These are phyloP conservation scores for Trochalopteron elliotii DNA, from an alignment of 2,113 vertebrate species.

Conservation along the genomic window DNA sequence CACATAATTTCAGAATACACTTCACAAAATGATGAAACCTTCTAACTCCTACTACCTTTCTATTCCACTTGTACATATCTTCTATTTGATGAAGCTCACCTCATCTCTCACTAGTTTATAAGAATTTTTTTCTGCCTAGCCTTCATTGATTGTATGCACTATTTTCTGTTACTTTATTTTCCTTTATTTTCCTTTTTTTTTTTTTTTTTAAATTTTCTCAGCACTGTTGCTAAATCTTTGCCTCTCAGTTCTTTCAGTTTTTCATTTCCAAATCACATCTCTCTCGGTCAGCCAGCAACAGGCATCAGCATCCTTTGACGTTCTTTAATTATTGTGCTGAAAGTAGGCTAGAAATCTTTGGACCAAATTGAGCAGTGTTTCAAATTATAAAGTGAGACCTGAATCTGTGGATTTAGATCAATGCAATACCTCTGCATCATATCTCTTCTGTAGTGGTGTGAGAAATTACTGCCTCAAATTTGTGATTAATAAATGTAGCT, in stretches of 20 bases:
- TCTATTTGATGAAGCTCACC: neutral
- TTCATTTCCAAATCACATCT: neutral
- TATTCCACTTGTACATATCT: neutral
- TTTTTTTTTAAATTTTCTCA: too few relatives aligned
- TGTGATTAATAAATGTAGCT: conserved; percentile 13
- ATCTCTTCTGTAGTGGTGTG: neutral
- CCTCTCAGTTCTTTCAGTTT: neutral
- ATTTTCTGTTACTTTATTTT: neutral
- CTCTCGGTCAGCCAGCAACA: neutral
- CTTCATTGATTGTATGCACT: neutral
- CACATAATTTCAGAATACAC: neutral
- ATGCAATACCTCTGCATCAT: neutral
- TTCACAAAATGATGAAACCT: neutral
- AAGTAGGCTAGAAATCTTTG: neutral
- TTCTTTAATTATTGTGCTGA: neutral
- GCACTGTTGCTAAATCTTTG: neutral
- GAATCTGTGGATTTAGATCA: neutral
- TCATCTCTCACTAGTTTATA: neutral
- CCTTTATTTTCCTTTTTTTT: neutral
- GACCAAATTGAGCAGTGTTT: neutral
- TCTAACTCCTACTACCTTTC: neutral
- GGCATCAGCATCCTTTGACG: neutral
- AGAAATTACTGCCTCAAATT: neutral
- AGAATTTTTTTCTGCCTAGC: neutral
- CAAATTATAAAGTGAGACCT: neutral